Percentiles rank a stretch among this genome's conserved stretches.
Conservation (phyloP, 2,888 invertebrate species). For the Parelbella ahira region DNA sequence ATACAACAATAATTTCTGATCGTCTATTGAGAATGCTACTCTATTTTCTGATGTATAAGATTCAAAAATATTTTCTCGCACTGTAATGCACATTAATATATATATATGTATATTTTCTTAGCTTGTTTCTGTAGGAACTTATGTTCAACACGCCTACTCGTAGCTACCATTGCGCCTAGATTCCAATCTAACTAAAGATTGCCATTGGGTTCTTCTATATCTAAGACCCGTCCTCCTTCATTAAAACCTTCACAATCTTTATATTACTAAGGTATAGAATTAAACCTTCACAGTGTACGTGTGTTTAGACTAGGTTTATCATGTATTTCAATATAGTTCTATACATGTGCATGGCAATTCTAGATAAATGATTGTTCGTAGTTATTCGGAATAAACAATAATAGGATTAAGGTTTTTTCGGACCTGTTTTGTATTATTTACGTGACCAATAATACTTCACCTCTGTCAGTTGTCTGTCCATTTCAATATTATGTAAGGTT, state of each 20-base stretch:
- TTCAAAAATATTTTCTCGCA: conserved; percentile 66
- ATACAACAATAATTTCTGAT: conserved; percentile 70
- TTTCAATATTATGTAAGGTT: conserved; percentile 12
- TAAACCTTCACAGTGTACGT: conserved; percentile 64
- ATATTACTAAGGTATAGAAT: conserved; percentile 53
- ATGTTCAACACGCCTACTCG: conserved; percentile 56
- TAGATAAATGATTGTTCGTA: conserved; percentile 76
- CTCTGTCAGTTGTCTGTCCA: conserved; percentile 18
- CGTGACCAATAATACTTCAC: conserved; percentile 50
- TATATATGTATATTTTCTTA: conserved; percentile 58
- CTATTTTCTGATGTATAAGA: conserved; percentile 70
- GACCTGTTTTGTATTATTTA: conserved; percentile 42
- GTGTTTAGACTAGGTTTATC: conserved; percentile 70
- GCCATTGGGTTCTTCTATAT: conserved; percentile 48
- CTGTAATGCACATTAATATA: conserved; percentile 61
- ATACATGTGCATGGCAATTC: conserved; percentile 72
- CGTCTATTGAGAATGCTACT: conserved; percentile 64
- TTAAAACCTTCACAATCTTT: conserved; percentile 48
- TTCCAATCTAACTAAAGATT: conserved; percentile 25
- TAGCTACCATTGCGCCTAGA: conserved; percentile 43
- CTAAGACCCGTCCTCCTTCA: conserved; percentile 51
- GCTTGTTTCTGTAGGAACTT: conserved; percentile 59
- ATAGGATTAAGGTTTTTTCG: conserved; percentile 57
- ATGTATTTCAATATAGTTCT: conserved; percentile 59
- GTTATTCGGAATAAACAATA: conserved; percentile 71